These are phyloP conservation scores for Coelinius sp. DNA, from an alignment of 2,888 invertebrate genomes.

Conservation along the genomic window DNA sequence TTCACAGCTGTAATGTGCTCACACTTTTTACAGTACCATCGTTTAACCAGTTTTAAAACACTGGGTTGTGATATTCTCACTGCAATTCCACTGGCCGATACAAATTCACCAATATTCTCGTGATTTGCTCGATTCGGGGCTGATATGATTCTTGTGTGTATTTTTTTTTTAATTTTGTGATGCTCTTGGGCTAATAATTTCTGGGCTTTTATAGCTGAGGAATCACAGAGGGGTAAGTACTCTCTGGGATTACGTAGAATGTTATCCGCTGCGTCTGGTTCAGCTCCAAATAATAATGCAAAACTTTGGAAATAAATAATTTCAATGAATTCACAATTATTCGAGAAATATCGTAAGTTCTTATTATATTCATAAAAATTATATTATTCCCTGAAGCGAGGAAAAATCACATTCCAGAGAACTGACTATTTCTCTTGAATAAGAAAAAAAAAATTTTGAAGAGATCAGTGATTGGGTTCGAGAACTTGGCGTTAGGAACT, in stretches of 20 bases:
- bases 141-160: constrained; percentile 61
- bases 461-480: too few species aligned
- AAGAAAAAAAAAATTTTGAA: not conserved
- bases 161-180: constrained; percentile 72
- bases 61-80: constrained; percentile 83
- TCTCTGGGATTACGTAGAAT: constrained; percentile 78
- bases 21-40: constrained; percentile 85
- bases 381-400: not conserved
- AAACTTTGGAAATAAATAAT: constrained; percentile 72
- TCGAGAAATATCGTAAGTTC: too few species aligned
- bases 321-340: too few species aligned
- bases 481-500: not conserved
- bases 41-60: constrained; percentile 82
- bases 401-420: too few species aligned
- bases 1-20: constrained; percentile 77
- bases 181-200: constrained; percentile 71
- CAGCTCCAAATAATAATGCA: constrained; percentile 79
- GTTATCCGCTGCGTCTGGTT: constrained; percentile 78
- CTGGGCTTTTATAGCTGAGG: constrained; percentile 76
- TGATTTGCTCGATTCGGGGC: constrained; percentile 76
- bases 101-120: constrained; percentile 62
- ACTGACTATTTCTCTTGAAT: too few species aligned
- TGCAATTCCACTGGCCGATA: constrained; percentile 78
- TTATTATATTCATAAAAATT: too few species aligned
- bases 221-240: constrained; percentile 77